Conservation (phyloP, 2,797 vertebrate genomes). For the Halcyon chelicuti region DNA sequence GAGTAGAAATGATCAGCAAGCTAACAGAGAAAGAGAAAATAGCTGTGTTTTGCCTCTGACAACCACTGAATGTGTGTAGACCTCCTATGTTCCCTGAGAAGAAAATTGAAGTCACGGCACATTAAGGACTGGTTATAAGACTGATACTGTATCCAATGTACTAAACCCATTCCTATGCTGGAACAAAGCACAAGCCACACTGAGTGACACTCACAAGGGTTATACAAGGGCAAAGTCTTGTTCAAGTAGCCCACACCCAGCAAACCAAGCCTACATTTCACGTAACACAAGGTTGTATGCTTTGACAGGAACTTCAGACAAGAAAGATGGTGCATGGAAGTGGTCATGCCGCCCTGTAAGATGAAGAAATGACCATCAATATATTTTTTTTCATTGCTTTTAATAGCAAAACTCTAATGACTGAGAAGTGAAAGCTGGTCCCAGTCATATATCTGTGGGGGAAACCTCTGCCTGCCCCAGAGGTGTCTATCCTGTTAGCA, state of each 20-base stretch:
- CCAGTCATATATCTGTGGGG: rapidly evolving
- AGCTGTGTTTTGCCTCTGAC: neutral
- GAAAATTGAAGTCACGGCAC: neutral
- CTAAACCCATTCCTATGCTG: neutral
- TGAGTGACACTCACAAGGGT: neutral
- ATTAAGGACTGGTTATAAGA: neutral
- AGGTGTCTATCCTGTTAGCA: neutral
- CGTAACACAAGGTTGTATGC: rapidly evolving
- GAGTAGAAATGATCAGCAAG: neutral
- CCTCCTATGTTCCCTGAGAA: neutral
- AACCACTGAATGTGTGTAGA: neutral
- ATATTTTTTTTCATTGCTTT: neutral
- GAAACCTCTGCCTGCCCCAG: neutral
- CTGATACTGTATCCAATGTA: rapidly evolving
- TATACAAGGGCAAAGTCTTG: neutral
- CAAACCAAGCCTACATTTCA: neutral
- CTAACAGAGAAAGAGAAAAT: neutral
- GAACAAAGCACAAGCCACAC: neutral
- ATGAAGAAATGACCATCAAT: neutral
- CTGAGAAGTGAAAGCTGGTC: neutral
- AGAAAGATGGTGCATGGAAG: neutral
- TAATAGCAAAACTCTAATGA: neutral
- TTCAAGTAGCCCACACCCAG: rapidly evolving
- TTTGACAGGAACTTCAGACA: neutral
- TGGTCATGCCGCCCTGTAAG: neutral